phyloP scores from a whole-genome alignment of 2,888 invertebrate species.

The Hermodice carunculata region DNA sequence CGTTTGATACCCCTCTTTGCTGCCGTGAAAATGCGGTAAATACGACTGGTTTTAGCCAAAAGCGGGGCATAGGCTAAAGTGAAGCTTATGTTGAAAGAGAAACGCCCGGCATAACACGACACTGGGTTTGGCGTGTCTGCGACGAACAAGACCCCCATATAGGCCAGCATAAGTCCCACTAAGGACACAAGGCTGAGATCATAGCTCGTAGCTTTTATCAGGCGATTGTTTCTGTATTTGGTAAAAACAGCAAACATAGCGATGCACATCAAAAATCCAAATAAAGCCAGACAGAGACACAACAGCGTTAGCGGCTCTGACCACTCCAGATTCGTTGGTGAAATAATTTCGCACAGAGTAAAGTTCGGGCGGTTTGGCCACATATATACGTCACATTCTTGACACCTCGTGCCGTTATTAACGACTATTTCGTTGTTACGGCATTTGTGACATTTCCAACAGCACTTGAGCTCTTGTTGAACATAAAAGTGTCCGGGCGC shows the following conservation, averaged over 20 bases:
- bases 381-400: neutral
- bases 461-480: constrained; percentile 4
- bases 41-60: constrained; percentile 17
- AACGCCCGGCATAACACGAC: constrained; percentile 11
- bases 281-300: neutral
- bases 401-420: neutral
- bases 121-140: neutral
- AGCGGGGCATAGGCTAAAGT: constrained; percentile 19
- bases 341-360: constrained; percentile 1
- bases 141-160: constrained; percentile 5
- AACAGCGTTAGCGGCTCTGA: constrained; percentile 5
- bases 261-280: neutral
- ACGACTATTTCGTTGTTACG: constrained; percentile 3
- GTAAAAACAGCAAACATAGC: neutral
- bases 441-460: constrained; percentile 16
- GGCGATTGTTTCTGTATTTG: constrained; percentile 1
- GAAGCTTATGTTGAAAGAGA: constrained; percentile 17
- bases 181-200: constrained; percentile 6
- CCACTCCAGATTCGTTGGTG: constrained; percentile 5
- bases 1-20: neutral
- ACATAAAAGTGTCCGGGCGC: constrained; percentile 5
- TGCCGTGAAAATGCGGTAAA: constrained; percentile 6
- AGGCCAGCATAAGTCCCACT: neutral
- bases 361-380: constrained; percentile 10
- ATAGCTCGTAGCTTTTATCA: constrained; percentile 10